These are phyloP conservation scores for Dipodomys merriami DNA, from an alignment of 2,113 vertebrate species.

Conservation along the genomic window DNA sequence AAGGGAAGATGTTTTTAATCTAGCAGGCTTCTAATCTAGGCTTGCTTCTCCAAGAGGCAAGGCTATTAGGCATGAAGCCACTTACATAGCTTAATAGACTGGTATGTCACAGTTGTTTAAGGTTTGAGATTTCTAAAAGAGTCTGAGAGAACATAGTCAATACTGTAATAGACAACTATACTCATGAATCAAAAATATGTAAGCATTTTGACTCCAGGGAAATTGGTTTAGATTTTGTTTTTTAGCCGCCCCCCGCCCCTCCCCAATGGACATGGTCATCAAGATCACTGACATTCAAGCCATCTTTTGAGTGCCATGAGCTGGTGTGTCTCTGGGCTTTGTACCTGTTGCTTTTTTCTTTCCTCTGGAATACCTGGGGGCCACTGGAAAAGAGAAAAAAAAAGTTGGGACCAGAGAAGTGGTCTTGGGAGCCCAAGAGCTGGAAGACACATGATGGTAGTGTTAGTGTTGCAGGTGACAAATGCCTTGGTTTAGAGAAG, in stretches of 20 bases:
- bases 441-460: not conserved
- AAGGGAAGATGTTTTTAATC: conserved; percentile 47
- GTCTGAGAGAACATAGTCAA: not conserved
- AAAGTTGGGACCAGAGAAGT: not conserved
- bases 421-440: not conserved
- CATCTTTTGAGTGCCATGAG: not conserved
- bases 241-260: not conserved
- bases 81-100: conserved; percentile 58
- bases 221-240: conserved; percentile 34
- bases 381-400: not conserved
- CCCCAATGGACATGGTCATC: not conserved
- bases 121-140: conserved; percentile 34
- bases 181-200: conserved; percentile 33
- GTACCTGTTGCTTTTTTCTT: not conserved
- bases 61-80: conserved; percentile 47
- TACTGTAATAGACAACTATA: not conserved
- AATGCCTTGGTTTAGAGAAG: not conserved
- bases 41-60: not conserved
- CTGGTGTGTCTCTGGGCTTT: not conserved
- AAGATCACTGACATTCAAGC: not conserved
- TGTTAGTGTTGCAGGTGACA: not conserved
- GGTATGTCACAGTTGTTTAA: conserved; percentile 35
- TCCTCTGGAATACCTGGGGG: not conserved
- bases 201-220: not conserved
- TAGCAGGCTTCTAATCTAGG: not conserved